phyloP scores from a whole-genome alignment of 1,140 invertebrate genomes.

The Neodiprion pinetum region DNA sequence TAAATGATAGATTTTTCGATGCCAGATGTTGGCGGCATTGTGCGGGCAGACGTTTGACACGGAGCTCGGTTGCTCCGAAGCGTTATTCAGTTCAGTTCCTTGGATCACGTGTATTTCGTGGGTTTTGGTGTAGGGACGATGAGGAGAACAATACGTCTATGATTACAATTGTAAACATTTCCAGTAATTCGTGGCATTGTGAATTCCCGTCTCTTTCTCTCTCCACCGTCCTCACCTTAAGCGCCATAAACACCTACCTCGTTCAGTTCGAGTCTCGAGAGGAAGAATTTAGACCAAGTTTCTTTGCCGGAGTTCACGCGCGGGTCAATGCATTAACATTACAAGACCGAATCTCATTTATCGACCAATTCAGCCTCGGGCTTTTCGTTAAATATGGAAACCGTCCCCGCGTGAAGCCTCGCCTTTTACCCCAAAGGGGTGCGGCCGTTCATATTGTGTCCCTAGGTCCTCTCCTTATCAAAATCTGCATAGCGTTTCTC shows the following conservation, averaged over 20 bases:
- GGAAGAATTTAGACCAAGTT: too few relatives aligned
- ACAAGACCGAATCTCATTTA: slow-evolving; percentile 7
- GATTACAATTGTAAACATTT: slow-evolving; percentile 8
- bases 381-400: too few relatives aligned
- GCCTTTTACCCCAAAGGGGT: too few relatives aligned
- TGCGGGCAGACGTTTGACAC: not conserved
- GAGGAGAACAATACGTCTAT: not conserved
- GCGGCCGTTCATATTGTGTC: too few relatives aligned
- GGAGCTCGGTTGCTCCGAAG: not conserved
- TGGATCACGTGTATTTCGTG: too few relatives aligned
- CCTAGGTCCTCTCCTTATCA: not conserved
- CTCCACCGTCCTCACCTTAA: not conserved
- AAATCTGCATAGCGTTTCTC: not conserved
- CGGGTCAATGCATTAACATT: slow-evolving; percentile 7
- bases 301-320: not conserved
- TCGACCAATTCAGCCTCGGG: not conserved
- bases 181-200: slow-evolving; percentile 4
- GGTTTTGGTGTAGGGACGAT: not conserved
- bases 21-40: not conserved
- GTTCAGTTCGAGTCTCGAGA: not conserved
- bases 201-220: not conserved
- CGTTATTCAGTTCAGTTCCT: too few relatives aligned
- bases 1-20: slow-evolving; percentile 6
- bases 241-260: not conserved
- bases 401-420: too few relatives aligned